Conservation (phyloP, 1,140 invertebrate species). For the Cotesia glomerata region DNA sequence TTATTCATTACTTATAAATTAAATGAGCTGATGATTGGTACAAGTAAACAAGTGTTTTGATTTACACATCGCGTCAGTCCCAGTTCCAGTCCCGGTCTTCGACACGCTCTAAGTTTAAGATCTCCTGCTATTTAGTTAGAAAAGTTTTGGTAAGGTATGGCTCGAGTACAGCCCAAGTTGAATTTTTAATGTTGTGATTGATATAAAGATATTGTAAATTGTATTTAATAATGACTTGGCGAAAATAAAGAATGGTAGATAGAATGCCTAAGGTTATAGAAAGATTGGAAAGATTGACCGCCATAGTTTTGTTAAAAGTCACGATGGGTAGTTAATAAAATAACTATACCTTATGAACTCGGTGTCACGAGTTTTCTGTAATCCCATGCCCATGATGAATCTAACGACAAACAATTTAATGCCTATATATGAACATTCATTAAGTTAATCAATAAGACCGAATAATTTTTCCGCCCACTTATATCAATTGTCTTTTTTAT, state of each 20-base stretch:
- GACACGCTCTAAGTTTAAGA: no score
- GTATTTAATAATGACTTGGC: constrained; percentile 49
- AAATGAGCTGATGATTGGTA: not conserved
- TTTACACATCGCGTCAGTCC: constrained; percentile 32
- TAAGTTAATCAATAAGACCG: constrained; percentile 49
- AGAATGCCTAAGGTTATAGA: not conserved
- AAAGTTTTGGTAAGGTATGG: no score
- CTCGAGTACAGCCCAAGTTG: no score
- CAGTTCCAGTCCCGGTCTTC: no score
- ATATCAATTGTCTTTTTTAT: not conserved
- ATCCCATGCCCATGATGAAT: constrained; percentile 54
- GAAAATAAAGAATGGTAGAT: constrained; percentile 22
- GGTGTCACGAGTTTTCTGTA: constrained; percentile 40
- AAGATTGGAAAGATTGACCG: no score
- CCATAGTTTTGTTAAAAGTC: constrained; percentile 44
- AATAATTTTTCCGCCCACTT: constrained; percentile 29
- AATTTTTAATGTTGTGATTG: constrained; percentile 33
- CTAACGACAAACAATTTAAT: constrained; percentile 63
- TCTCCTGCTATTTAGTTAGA: no score
- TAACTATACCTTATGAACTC: constrained; percentile 43
- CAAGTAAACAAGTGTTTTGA: constrained; percentile 6
- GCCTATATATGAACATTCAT: constrained; percentile 60
- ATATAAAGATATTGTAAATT: constrained; percentile 51
- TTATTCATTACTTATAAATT: not conserved
- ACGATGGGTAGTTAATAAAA: constrained; percentile 41